Percentiles rank a stretch among this genome's conserved stretches.
Conservation (phyloP, 2,113 vertebrate species). For the Hirundichthys speculiger region DNA sequence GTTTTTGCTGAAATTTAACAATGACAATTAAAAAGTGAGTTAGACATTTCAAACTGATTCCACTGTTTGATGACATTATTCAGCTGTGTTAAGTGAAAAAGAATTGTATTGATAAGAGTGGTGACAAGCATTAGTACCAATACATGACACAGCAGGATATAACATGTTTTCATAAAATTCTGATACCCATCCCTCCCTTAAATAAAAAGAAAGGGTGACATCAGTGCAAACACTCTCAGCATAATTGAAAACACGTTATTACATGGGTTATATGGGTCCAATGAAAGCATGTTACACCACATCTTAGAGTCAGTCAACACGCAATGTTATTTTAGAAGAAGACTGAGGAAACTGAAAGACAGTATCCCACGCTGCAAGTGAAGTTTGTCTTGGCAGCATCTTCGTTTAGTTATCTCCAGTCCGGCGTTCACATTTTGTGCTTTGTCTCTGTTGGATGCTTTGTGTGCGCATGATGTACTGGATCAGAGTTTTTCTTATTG, state of each 20-base stretch:
- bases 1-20: no score
- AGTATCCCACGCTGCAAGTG: constrained; percentile 27
- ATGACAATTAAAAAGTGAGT: no score
- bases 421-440: constrained; percentile 54
- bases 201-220: constrained; percentile 40
- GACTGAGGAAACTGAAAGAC: constrained; percentile 31
- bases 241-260: constrained; percentile 51
- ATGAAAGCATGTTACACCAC: constrained; percentile 53
- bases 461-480: constrained; percentile 51
- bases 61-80: no score
- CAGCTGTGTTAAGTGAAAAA: no score
- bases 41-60: no score
- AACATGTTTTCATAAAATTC: no score
- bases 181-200: no score
- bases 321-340: constrained; percentile 34
- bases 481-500: constrained; percentile 52
- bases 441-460: constrained; percentile 47
- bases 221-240: constrained; percentile 37
- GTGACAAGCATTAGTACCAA: no score
- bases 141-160: no score
- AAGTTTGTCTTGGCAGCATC: constrained; percentile 57
- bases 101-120: no score
- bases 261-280: constrained; percentile 41
- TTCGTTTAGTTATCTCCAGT: constrained; percentile 43
- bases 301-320: constrained; percentile 41